Evolutionary conservation across 2,797 vertebrate genomes (phyloP), one percentile per base, ranked within the genome.

Genomic region (Sebastes melanostomus): DNA sequence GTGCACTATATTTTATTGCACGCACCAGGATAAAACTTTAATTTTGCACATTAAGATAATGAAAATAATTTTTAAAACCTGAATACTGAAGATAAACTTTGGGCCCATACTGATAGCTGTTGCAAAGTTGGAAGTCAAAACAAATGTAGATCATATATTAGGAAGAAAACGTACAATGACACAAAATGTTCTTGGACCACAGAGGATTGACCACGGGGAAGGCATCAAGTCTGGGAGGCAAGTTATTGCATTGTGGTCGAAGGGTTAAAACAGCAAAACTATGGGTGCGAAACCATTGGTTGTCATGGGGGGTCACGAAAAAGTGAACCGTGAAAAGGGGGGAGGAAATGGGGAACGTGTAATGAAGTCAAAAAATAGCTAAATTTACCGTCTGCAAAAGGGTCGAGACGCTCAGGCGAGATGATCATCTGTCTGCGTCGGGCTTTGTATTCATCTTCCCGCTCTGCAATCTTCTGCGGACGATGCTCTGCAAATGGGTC

Each of bases 311-410:
- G 58, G 83, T 66, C 88, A 85, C 76, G 83, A 85, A 77, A 88
- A 75, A 73, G 82, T 86, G 82, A 84, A 81, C 86, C 78, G 73
- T 88, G 83, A 84, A 78, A 67, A 12, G 29, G 63, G 71, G 63
- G 66, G 16, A 77, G 67, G 38, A 84, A 86, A 86, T 84, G 72
- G 80, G 83, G 27, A 83, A 72, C 82, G 82, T 70, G 66, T 85
- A 81, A 90, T 68, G 77, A 60, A 61, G 83, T 68, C 70, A 88
- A 36, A 80, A 88, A 86, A 34, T 50, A 68, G 74, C 29, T 8
- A 85, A 86, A 97, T 97, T 99, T 99, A 99, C 98, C 98, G 85
- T 99, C 98, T 97, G 98, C 98, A 95, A 99, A 99, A 18, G 98
- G 98, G 94, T 99, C 98, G 62, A 97, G 98, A 66, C 98, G 98